These are phyloP conservation scores for Oscheius onirici DNA, from an alignment of 2,888 invertebrate species.

Conservation along the genomic window DNA sequence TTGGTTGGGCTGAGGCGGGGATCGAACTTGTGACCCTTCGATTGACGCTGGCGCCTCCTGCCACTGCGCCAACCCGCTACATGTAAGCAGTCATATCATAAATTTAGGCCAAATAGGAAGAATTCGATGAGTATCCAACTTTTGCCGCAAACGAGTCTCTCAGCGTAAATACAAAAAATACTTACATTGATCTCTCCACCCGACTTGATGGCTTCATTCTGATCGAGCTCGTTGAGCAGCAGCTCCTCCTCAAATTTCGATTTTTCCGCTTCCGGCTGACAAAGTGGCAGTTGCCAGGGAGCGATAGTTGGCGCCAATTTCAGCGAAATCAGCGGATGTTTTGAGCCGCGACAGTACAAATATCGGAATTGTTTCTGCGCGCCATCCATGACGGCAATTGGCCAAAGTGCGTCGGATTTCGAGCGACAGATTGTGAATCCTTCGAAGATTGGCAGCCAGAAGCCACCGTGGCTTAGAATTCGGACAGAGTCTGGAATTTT, in stretches of 20 bases:
- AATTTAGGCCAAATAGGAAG: no score
- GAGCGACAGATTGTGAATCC: conserved; percentile 47
- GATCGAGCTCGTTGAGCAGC: conserved; percentile 55
- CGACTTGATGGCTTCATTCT: conserved; percentile 25
- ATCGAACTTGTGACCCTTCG: no score
- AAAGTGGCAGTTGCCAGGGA: conserved; percentile 55
- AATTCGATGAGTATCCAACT: no score
- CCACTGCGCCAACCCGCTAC: no score
- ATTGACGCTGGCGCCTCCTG: no score
- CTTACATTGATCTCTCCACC: not conserved
- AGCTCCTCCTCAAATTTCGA: conserved; percentile 51
- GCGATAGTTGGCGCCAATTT: conserved; percentile 50
- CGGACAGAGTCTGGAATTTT: conserved; percentile 39
- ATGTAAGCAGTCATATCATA: no score
- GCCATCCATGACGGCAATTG: conserved; percentile 54
- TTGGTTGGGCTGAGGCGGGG: no score
- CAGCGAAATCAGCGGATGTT: conserved; percentile 43
- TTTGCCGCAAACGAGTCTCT: no score
- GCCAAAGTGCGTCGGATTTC: conserved; percentile 62
- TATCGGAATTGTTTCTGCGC: conserved; percentile 35
- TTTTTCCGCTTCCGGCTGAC: conserved; percentile 52
- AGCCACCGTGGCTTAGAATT: conserved; percentile 42
- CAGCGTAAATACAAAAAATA: no score
- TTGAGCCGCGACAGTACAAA: conserved; percentile 57
- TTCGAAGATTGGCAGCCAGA: conserved; percentile 66